Evolutionary conservation across 2,888 invertebrate species (phyloP).

Genomic region (Ametastegia equiseti): DNA sequence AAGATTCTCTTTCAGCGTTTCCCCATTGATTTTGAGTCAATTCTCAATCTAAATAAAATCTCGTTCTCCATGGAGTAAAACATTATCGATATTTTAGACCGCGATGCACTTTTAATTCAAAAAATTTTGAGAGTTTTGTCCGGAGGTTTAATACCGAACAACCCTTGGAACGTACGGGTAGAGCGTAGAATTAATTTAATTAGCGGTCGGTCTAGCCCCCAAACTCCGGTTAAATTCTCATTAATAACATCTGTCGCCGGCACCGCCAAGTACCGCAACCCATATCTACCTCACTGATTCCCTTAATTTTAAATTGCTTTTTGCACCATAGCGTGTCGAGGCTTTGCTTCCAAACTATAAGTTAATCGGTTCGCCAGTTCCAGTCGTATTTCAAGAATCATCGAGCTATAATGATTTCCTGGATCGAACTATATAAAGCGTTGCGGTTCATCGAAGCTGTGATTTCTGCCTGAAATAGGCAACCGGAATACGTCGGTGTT

Average conservation of each 20-base stretch:
- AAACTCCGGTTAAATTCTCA: slow-evolving; percentile 70
- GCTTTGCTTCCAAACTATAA: background rate
- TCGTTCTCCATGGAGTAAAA: too few relatives aligned
- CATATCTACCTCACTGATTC: slow-evolving; percentile 9
- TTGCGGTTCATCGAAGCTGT: too few relatives aligned
- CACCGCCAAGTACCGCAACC: slow-evolving; percentile 12
- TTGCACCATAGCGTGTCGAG: background rate
- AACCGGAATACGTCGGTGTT: slow-evolving; percentile 10
- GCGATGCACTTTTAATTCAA: too few relatives aligned
- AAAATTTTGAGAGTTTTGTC: slow-evolving; percentile 27
- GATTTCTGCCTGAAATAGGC: background rate
- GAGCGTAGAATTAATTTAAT: slow-evolving; percentile 74
- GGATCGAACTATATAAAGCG: too few relatives aligned
- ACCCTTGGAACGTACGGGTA: slow-evolving; percentile 33
- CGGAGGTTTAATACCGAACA: slow-evolving; percentile 8
- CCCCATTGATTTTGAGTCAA: too few relatives aligned
- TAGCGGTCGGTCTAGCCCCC: slow-evolving; percentile 70
- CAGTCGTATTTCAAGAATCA: too few relatives aligned
- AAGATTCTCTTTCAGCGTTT: too few relatives aligned
- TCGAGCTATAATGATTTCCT: too few relatives aligned
- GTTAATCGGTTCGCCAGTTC: too few relatives aligned
- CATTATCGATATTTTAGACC: too few relatives aligned
- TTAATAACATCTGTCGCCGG: slow-evolving; percentile 71
- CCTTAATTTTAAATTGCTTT: slow-evolving; percentile 6
- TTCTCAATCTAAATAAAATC: too few relatives aligned